phyloP scores from a whole-genome alignment of 2,113 vertebrate genomes.

The Dryoscopus gambensis region DNA sequence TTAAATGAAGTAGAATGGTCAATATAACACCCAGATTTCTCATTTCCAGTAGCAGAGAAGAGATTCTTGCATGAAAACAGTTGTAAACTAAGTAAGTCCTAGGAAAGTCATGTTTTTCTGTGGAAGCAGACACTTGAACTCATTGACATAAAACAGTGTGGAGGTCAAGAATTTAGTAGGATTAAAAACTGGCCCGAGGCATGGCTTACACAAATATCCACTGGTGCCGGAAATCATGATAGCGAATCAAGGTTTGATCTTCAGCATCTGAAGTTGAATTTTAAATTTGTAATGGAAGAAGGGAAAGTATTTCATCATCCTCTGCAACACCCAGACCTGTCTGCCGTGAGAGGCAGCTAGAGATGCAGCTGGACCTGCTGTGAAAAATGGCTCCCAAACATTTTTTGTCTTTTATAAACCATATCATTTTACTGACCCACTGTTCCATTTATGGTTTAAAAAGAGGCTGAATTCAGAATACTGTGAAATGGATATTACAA shows the following conservation, averaged over 20 bases:
- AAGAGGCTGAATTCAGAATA: background rate
- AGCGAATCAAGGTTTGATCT: background rate
- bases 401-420: background rate
- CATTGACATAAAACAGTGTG: background rate
- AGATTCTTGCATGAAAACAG: background rate
- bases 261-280: background rate
- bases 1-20: background rate
- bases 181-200: background rate
- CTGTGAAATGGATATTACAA: background rate
- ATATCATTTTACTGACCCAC: background rate
- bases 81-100: background rate
- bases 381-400: background rate
- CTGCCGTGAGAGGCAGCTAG: background rate
- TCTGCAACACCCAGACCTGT: background rate
- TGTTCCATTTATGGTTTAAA: background rate
- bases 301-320: background rate
- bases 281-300: background rate
- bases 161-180: background rate
- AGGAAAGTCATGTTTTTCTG: background rate
- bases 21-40: background rate
- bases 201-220: background rate
- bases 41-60: background rate
- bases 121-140: background rate
- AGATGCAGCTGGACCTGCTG: background rate
- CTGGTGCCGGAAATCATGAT: background rate